Evolutionary conservation across 2,888 invertebrate genomes (phyloP).

Genomic region (Phyllotreta striolata): DNA sequence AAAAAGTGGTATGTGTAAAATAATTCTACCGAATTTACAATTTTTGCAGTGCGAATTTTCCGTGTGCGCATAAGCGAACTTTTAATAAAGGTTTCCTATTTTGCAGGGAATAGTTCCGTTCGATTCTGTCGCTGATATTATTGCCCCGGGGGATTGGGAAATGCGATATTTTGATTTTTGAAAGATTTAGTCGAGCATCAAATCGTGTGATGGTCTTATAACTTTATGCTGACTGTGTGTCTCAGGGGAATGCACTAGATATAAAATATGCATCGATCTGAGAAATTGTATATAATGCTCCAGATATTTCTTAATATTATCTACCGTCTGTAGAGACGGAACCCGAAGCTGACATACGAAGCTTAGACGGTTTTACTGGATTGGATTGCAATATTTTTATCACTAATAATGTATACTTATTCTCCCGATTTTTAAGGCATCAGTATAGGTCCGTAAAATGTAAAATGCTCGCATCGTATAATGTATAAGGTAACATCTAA

Average conservation of each 20-base stretch:
- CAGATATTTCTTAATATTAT: constrained; percentile 8
- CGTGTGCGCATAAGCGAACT: no score
- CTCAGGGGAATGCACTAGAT: constrained; percentile 23
- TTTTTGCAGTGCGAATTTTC: no score
- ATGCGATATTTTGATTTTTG: constrained; percentile 29
- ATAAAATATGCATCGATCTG: constrained; percentile 19
- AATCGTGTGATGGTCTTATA: constrained; percentile 28
- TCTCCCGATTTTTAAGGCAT: no score
- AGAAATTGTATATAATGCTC: constrained; percentile 11
- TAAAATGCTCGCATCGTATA: no score
- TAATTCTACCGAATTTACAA: no score
- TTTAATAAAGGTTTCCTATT: neutral
- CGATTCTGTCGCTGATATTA: constrained; percentile 25
- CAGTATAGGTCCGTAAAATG: no score
- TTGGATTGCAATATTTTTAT: no score
- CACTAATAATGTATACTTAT: no score
- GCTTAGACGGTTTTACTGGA: no score
- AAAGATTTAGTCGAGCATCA: constrained; percentile 31
- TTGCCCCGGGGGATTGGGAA: constrained; percentile 23
- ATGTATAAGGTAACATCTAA: no score
- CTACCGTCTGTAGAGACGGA: neutral
- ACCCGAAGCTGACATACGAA: no score
- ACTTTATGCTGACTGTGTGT: constrained; percentile 25
- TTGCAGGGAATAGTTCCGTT: constrained; percentile 2
- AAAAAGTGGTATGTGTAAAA: neutral